Evolutionary conservation across 64 coral and sea anemone species (phyloP), one percentile per base, ranked within the genome.

Genomic region (Pocillopora verrucosa): DNA sequence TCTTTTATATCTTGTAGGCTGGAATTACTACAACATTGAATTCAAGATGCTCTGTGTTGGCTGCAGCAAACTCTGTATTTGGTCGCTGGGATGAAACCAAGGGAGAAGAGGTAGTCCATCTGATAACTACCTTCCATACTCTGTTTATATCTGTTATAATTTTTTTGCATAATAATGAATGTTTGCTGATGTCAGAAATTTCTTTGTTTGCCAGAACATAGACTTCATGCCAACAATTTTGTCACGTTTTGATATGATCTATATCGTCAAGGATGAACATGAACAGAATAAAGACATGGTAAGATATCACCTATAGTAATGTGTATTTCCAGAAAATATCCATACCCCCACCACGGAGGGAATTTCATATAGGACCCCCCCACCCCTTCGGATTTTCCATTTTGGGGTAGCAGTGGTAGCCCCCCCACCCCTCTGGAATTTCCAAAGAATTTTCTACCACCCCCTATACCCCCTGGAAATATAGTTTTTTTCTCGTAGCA

Each of bases 251-350:
- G 97, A 99, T 59, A 99, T 89, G 64, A 99, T 99, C 76, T 99
- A 95, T 58, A 99, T 99, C 77, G 93, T 99, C n/a, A 99, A 99
- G 88, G 97, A 99, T 91, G 97, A 91, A 90, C 97, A 99, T 92
- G 90, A 99, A 82, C 93, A 99, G 75, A 77, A 73, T 41, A 99
- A 99, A 80, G 94, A 99, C 84, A 95, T 99, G 88, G 97, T 99
- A 80, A 87, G 93, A 89, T 70, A 17, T 19, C 12, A 64, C 14
- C n/a, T 17, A 68, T 15, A 68, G 65, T 5, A 24, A 22, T 68
- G 9, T 17, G 5, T 68, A 9, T 1, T 6, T 14, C 59, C 6
- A 6, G 6, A 14, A 14, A 14, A 60, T 6, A 60, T n/a, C n/a
- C n/a, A n/a, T n/a, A n/a, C n/a, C n/a, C n/a, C n/a, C n/a, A n/a